phyloP scores from a whole-genome alignment of 2,797 vertebrate species.

The Sebastes goodei region DNA sequence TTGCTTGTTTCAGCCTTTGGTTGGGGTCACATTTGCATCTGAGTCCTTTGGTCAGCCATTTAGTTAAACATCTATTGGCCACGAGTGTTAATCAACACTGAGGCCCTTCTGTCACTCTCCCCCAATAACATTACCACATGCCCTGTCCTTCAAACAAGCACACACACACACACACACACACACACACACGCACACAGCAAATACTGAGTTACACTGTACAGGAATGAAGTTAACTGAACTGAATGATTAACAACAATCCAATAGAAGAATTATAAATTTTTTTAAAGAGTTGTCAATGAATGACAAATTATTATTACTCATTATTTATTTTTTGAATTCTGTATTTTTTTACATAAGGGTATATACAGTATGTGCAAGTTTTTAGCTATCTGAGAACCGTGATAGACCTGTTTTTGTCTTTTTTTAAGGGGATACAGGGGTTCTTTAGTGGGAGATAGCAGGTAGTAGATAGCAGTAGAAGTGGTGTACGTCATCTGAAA shows the following conservation, averaged over 20 bases:
- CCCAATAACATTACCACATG: background rate
- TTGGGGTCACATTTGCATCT: background rate
- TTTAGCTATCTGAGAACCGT: rapidly evolving
- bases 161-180: background rate
- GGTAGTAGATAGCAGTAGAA: too few species aligned
- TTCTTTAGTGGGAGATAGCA: too few species aligned
- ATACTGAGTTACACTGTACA: background rate
- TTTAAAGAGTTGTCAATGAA: background rate
- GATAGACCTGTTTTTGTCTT: too few species aligned
- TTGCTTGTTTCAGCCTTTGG: constrained; percentile 1
- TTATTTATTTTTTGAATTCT: background rate
- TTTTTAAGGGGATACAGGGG: too few species aligned
- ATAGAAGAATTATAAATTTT: background rate
- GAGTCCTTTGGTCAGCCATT: background rate
- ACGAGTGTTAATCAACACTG: background rate
- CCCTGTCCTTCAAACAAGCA: constrained; percentile 4
- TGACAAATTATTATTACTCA: background rate
- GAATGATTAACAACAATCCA: constrained; percentile 16
- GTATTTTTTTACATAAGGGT: background rate
- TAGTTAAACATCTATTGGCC: constrained; percentile 43
- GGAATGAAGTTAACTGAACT: background rate
- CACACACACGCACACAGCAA: background rate
- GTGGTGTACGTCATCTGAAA: too few species aligned
- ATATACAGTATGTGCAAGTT: too few species aligned
- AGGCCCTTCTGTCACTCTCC: background rate